Conservation (phyloP, 53 echinoderm and acorn worm genomes). For the Patiria pectinifera region DNA sequence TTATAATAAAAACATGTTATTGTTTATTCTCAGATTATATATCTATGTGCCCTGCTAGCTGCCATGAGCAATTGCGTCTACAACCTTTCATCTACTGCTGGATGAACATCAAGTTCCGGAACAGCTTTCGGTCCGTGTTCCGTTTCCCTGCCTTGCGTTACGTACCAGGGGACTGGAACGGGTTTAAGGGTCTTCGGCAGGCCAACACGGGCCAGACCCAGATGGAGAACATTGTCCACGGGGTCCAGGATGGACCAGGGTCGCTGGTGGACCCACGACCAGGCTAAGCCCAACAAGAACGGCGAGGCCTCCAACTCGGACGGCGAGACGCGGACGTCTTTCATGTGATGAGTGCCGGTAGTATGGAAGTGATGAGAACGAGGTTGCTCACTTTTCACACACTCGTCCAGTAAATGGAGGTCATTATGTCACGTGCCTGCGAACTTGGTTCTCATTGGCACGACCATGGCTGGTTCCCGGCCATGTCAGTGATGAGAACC, state of each 20-base stretch:
- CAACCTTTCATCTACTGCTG: conserved; percentile 96
- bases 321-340: conserved; percentile 52
- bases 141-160: conserved; percentile 79
- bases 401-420: neutral
- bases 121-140: conserved; percentile 89
- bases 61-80: conserved; percentile 93
- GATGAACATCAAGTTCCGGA: conserved; percentile 96
- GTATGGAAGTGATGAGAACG: neutral
- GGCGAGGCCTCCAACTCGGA: conserved; percentile 52
- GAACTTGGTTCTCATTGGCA: neutral
- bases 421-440: neutral
- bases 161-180: conserved; percentile 65
- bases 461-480: too few species aligned
- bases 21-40: conserved; percentile 59
- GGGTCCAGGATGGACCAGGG: conserved; percentile 44
- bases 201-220: conserved; percentile 61
- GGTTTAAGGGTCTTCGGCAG: conserved; percentile 43
- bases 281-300: conserved; percentile 32
- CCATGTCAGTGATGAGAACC: neutral
- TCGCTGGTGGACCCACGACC: conserved; percentile 59
- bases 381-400: neutral
- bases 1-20: neutral
- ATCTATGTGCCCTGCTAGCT: conserved; percentile 76
- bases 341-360: conserved; percentile 20
- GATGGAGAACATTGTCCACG: conserved; percentile 56